Evolutionary conservation across 2,797 vertebrate genomes (phyloP).

Genomic region (Eleutherodactylus coqui): DNA sequence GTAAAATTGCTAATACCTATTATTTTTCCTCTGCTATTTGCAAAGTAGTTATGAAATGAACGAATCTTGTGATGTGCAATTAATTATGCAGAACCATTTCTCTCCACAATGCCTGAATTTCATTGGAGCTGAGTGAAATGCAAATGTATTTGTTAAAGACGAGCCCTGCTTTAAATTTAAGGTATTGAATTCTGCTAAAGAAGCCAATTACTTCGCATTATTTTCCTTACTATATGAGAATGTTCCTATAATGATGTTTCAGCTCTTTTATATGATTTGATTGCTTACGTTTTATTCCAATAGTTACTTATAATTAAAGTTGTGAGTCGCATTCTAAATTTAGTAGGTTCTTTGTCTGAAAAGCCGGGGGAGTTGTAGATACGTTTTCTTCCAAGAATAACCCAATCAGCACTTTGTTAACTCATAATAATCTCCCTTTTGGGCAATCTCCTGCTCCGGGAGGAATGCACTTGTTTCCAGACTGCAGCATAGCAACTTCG

Average conservation of each 20-base stretch:
- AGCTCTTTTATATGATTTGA: constrained; percentile 56
- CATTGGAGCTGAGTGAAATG: constrained; percentile 22
- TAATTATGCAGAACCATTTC: constrained; percentile 38
- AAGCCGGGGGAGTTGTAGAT: constrained; percentile 36
- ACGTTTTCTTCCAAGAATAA: constrained; percentile 48
- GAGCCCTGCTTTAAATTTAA: constrained; percentile 38
- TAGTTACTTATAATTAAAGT: constrained; percentile 60
- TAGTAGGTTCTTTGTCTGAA: constrained; percentile 37
- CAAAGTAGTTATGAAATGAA: constrained; percentile 34
- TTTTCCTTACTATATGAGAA: constrained; percentile 19
- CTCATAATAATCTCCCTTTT: constrained; percentile 19
- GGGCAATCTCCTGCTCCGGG: constrained; percentile 35
- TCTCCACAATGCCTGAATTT: constrained; percentile 28
- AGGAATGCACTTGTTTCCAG: constrained; percentile 23
- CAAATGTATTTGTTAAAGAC: constrained; percentile 42
- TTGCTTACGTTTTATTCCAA: constrained; percentile 56
- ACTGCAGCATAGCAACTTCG: background rate
- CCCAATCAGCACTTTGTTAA: constrained; percentile 37
- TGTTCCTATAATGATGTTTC: constrained; percentile 49
- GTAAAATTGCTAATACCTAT: constrained; percentile 42
- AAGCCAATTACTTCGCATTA: constrained; percentile 45
- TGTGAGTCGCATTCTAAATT: constrained; percentile 47
- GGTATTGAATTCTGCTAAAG: constrained; percentile 38
- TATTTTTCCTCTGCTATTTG: constrained; percentile 28
- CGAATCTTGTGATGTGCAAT: constrained; percentile 3